Conservation (phyloP, 2,113 vertebrate genomes). For the Eubucco bourcierii region DNA sequence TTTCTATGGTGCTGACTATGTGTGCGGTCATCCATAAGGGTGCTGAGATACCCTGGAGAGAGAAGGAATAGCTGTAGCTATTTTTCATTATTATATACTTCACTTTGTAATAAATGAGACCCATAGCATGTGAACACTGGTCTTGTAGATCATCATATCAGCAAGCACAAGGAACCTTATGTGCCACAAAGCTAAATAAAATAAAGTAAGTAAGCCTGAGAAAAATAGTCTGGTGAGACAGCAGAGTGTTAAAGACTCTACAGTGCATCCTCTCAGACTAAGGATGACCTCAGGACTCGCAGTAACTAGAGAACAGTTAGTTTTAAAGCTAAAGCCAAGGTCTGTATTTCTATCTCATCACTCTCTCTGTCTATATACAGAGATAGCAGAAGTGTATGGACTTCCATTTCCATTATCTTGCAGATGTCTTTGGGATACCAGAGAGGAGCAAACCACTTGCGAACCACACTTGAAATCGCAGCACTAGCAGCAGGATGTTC, state of each 20-base stretch:
- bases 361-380: background rate
- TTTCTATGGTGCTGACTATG: conserved; percentile 45
- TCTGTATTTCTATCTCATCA: background rate
- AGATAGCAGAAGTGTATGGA: background rate
- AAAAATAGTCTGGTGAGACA: conserved; percentile 19
- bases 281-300: background rate
- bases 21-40: conserved; percentile 63
- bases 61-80: conserved; percentile 51
- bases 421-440: background rate
- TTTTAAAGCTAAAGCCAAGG: background rate
- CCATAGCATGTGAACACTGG: conserved; percentile 58
- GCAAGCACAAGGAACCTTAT: conserved; percentile 53
- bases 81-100: conserved; percentile 80
- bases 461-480: background rate
- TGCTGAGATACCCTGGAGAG: conserved; percentile 67
- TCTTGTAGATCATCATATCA: conserved; percentile 69
- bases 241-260: background rate
- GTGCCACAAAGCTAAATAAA: conserved; percentile 62
- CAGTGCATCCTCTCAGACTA: background rate
- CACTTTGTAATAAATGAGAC: conserved; percentile 77
- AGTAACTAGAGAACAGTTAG: background rate
- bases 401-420: background rate
- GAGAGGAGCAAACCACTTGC: background rate
- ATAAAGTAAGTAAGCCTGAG: conserved; percentile 54
- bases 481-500: background rate